phyloP scores from a whole-genome alignment of 2,113 vertebrate genomes.

The Vulpes ferrilata region DNA sequence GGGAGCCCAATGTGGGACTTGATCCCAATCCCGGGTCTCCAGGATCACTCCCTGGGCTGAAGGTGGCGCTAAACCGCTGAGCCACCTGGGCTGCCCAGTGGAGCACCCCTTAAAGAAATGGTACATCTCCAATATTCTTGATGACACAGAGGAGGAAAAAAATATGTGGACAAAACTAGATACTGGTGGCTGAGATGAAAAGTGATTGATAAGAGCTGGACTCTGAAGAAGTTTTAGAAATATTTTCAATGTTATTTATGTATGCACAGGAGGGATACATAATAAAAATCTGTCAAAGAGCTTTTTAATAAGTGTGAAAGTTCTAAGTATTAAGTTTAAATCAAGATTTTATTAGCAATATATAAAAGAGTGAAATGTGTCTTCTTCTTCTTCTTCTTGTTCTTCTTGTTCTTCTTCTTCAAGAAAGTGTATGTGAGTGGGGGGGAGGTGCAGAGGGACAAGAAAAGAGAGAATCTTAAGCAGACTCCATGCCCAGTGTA shows the following conservation, averaged over 20 bases:
- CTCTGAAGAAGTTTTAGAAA: slow-evolving; percentile 2
- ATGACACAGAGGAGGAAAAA: not conserved
- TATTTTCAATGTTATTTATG: not conserved
- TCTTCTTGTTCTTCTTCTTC: not conserved
- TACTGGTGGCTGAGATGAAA: not conserved
- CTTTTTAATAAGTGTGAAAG: not conserved
- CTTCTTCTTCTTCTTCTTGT: not conserved
- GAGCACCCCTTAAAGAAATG: not conserved
- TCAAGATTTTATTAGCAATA: not conserved
- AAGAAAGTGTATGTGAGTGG: not conserved
- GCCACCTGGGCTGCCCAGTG: too few species aligned
- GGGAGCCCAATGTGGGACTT: too few species aligned
- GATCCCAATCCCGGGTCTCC: too few species aligned
- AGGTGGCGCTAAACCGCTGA: too few species aligned
- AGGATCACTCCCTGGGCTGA: too few species aligned
- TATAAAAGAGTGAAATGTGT: not conserved
- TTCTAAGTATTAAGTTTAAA: not conserved
- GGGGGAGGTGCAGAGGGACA: not conserved
- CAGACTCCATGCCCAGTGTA: not conserved
- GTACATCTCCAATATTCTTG: not conserved
- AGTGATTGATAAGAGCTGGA: not conserved
- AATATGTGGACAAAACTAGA: not conserved
- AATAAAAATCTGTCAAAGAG: not conserved
- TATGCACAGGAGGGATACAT: not conserved
- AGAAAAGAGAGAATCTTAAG: not conserved